Percentiles rank a stretch among this genome's conserved stretches.
phyloP scores from a whole-genome alignment of 1,140 invertebrate genomes.

The Caligus rogercresseyi region DNA sequence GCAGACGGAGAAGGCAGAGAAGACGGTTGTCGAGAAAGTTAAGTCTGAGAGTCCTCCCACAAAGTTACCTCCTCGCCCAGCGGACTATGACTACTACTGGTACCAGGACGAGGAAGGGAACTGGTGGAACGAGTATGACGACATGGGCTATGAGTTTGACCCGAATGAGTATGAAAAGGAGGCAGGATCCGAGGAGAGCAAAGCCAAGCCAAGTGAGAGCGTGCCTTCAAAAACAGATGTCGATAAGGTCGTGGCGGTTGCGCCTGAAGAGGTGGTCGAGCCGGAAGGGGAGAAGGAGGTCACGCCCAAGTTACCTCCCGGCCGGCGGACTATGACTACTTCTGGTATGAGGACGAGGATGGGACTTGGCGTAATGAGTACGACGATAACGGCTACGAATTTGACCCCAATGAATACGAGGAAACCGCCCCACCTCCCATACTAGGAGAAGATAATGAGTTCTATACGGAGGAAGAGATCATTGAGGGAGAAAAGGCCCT shows the following conservation, averaged over 20 bases:
- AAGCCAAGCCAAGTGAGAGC: background rate
- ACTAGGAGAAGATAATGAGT: conserved; percentile 10
- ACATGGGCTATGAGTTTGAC: conserved; percentile 10
- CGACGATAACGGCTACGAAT: conserved; percentile 9
- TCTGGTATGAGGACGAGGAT: conserved; percentile 20
- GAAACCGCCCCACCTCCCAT: background rate
- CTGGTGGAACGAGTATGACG: conserved; percentile 17
- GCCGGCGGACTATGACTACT: conserved; percentile 18
- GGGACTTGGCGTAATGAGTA: conserved; percentile 19
- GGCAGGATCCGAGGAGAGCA: background rate
- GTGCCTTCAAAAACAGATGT: background rate
- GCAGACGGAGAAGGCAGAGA: background rate
- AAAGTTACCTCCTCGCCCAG: background rate
- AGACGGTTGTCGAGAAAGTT: too few species aligned
- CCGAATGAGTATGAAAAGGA: background rate
- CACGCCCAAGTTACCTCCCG: conserved; percentile 1
- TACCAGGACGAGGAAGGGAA: conserved; percentile 16
- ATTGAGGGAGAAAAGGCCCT: background rate
- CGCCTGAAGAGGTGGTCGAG: background rate
- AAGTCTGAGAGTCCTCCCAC: background rate
- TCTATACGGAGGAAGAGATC: conserved; percentile 17
- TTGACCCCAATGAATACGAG: conserved; percentile 10
- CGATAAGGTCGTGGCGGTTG: background rate
- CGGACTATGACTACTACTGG: conserved; percentile 18
- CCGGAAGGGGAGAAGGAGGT: background rate